phyloP scores from a whole-genome alignment of 1,140 invertebrate genomes.

The Carcinoscorpius rotundicauda region DNA sequence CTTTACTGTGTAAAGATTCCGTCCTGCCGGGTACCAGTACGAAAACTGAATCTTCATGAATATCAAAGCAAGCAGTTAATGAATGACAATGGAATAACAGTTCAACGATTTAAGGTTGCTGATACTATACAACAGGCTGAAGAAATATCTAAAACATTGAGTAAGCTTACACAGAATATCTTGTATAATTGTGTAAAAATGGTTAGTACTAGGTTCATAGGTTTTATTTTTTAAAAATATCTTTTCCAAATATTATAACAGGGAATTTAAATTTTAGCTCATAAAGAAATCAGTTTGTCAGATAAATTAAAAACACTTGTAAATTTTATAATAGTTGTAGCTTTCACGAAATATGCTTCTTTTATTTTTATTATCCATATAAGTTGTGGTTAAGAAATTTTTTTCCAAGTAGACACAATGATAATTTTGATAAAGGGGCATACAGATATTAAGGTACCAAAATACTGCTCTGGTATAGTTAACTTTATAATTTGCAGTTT shows the following conservation, averaged over 20 bases:
- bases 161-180: slow-evolving; percentile 12
- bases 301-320: too few relatives aligned
- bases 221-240: background rate
- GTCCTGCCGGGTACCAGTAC: background rate
- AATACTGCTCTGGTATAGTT: too few relatives aligned
- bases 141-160: slow-evolving; percentile 54
- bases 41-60: slow-evolving; percentile 77
- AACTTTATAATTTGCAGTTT: too few relatives aligned
- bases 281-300: slow-evolving; percentile 6
- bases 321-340: too few relatives aligned
- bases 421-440: too few relatives aligned
- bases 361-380: too few relatives aligned
- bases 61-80: slow-evolving; percentile 95
- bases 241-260: background rate
- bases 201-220: background rate
- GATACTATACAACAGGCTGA: slow-evolving; percentile 53
- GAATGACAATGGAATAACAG: slow-evolving; percentile 69
- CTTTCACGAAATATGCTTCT: too few relatives aligned
- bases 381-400: too few relatives aligned
- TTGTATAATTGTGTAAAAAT: background rate
- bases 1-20: too few relatives aligned
- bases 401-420: too few relatives aligned
- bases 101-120: slow-evolving; percentile 87
- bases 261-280: slow-evolving; percentile 1
- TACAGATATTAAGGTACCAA: too few relatives aligned